Evolutionary conservation across 2,113 vertebrate genomes (phyloP), one percentile per base, ranked within the genome.

Genomic region (Callionymus lyra): DNA sequence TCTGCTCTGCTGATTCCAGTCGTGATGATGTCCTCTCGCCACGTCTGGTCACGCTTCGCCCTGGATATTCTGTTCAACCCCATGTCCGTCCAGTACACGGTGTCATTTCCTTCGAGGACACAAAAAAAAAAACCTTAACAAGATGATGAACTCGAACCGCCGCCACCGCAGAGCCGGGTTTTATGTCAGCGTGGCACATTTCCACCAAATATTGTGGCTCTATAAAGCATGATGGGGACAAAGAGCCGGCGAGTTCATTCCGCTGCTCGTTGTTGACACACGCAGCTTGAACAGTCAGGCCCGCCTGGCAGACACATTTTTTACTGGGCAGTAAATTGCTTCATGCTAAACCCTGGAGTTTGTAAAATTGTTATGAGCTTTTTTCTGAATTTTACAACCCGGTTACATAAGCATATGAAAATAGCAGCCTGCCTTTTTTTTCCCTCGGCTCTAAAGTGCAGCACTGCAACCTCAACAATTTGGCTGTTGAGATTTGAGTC

Each of bases 61-160:
- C 95, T 78, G 47, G 92, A 97, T 54, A 99, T 99, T 77, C 89
- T 90, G 79, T 97, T 98, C 74, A 94, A 85, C 15, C 95, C 95
- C 93, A 99, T 97, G 67, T 99, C 95, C 52, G 94, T 97, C 95
- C 95, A 99, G 66, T 99, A 99, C 62, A 99, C 85, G 1, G 95
- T 97, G 76, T 99, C 95, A 73, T 99, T 99, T 49, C 82, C 95
- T 99, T n/a, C n/a, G n/a, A 68, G 6, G 55, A 53, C 21, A 27
- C 4, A 27, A 27, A 27, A 27, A 27, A 27, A 27, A 27, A 27
- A 27, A 27, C 4, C 4, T 27, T 27, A 27, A 27, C 21, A 27
- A 27, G 21, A 27, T 27, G 21, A 27, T n/a, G 21, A 27, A 27
- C 4, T 8, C 21, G 21, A 8, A 27, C 21, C 21, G 21, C 21